Evolutionary conservation across 2,797 vertebrate species (phyloP), one percentile per base, ranked within the genome.

Genomic region (Paramormyrops hopkinsi): DNA sequence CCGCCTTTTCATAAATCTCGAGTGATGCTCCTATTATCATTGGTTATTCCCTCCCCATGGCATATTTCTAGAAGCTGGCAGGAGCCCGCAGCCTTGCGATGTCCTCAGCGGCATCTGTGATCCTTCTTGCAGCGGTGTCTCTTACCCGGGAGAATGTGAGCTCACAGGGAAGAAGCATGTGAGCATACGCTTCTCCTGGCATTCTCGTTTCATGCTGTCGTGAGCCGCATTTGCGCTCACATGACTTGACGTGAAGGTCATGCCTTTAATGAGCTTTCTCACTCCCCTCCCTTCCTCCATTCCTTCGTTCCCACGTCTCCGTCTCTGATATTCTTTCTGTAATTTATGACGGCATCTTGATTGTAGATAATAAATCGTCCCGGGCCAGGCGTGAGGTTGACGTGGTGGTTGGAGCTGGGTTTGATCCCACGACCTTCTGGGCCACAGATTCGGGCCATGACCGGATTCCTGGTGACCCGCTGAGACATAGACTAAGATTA

Each of bases 91-190:
- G 33, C 12, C 82, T 56, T 56, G 50, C 14, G 12, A 17, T 37
- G 46, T 56, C 85, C 51, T 41, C 29, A 37, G 22, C 33, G 29
- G 85, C 22, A 91, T 29, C 91, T 92, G 89, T 92, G 89, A 92
- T 90, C 90, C 51, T 82, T 25, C 37, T 17, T 73, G 19, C 14
- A 51, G 88, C 86, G 44, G 19, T 69, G 53, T 33, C 65, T 90
- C 91, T 90, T 46, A 65, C 82, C 82, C 85, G 89, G 79, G 88
- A 44, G 33, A 50, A 59, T 46, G 46, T 14, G 44, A 84, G 53
- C 14, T 56, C 9, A 19, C 51, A n/a, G 14, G 5, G 48, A 86
- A 86, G n/a, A 50, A 4, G 22, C 25, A 54, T 25, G 25, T 11
- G 50, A 2, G 14, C 53, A 84, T 9, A 86, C n/a, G 19, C 29